Evolutionary conservation across 2,797 vertebrate genomes (phyloP).

Genomic region (Austrolebias charrua): DNA sequence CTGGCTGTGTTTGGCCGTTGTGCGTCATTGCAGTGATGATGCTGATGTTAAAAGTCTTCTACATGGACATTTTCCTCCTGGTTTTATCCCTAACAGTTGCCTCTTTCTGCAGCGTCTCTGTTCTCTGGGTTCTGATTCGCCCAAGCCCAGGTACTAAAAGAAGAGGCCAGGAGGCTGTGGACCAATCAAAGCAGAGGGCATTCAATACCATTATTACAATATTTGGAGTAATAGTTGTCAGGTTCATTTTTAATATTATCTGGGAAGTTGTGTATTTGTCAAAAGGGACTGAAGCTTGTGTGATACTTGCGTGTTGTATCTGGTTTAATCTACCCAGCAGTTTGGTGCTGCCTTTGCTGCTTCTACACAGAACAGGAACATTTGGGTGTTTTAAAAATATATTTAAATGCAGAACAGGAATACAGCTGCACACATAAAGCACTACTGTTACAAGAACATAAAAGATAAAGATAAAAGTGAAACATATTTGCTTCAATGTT

Average conservation of each 20-base stretch:
- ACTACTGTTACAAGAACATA: too few relatives aligned
- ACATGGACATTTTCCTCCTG: neutral
- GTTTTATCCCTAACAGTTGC: neutral
- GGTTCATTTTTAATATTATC: neutral
- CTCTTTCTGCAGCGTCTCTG: neutral
- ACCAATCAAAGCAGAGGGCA: constrained; percentile 28
- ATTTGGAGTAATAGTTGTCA: constrained; percentile 5
- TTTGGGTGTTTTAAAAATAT: neutral
- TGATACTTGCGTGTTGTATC: neutral
- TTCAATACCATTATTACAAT: constrained; percentile 14
- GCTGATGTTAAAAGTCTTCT: accelerated
- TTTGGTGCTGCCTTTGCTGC: constrained; percentile 35
- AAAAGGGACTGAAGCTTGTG: accelerated
- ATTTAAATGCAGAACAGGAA: too few relatives aligned
- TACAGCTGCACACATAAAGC: too few relatives aligned
- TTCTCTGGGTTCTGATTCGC: constrained; percentile 3
- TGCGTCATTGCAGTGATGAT: neutral
- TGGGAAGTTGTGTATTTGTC: accelerated
- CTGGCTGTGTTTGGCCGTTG: constrained; percentile 21
- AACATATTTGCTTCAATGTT: too few relatives aligned
- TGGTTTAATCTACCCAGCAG: constrained; percentile 14
- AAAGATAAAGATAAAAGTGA: too few relatives aligned
- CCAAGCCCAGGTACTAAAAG: neutral
- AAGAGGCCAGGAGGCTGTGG: too few relatives aligned
- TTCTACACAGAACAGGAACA: constrained; percentile 20